Percentiles rank a stretch among this genome's conserved stretches.
Evolutionary conservation across 2,888 invertebrate species (phyloP).

Genomic region (Chrysolina americana): DNA sequence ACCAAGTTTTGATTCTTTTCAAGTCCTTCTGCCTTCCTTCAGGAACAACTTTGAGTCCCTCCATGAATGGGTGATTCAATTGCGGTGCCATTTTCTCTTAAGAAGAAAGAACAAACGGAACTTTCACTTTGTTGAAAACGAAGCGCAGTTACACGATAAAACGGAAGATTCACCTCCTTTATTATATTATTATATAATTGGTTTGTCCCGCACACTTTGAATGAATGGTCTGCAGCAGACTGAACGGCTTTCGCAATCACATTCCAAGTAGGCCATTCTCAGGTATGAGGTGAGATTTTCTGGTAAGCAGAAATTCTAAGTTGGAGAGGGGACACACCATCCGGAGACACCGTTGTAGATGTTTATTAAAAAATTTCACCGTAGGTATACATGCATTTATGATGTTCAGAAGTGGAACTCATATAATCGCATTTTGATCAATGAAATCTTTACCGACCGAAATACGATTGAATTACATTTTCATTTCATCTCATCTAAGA

Average conservation of each 20-base stretch:
- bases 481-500: too few species aligned
- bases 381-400: background rate
- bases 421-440: background rate
- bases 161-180: constrained; percentile 5
- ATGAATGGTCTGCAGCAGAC: constrained; percentile 25
- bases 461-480: too few species aligned
- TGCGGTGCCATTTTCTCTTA: constrained; percentile 46
- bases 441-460: background rate
- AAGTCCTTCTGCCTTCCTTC: constrained; percentile 74
- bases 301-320: constrained; percentile 36
- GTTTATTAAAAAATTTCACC: background rate
- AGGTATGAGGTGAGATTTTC: constrained; percentile 31
- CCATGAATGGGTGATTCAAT: constrained; percentile 72
- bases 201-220: constrained; percentile 24
- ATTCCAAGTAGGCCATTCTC: background rate
- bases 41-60: constrained; percentile 72
- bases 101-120: background rate
- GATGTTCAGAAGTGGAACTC: background rate
- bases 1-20: constrained; percentile 75
- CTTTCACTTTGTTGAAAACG: background rate
- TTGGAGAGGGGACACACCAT: constrained; percentile 28
- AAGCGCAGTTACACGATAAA: background rate
- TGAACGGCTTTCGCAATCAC: constrained; percentile 27
- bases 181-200: constrained; percentile 1
- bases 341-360: constrained; percentile 10